phyloP scores from a whole-genome alignment of 2,113 vertebrate genomes.

The Nibea albiflora region DNA sequence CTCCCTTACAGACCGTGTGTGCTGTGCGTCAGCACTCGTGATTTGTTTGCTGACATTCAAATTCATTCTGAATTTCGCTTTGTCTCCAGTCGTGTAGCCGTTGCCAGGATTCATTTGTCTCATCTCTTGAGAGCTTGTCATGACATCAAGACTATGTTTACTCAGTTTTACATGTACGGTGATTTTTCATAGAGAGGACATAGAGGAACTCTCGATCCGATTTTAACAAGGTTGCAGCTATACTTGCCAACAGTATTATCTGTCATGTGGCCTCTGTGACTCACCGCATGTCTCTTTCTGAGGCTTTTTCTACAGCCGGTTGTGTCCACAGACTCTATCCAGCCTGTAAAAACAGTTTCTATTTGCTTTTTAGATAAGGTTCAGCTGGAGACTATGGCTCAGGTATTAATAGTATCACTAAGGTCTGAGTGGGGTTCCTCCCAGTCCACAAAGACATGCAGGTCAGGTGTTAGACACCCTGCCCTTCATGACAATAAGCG shows the following conservation, averaged over 20 bases:
- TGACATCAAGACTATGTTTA: background rate
- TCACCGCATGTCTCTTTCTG: background rate
- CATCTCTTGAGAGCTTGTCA: background rate
- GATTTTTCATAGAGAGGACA: background rate
- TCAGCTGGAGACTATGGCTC: background rate
- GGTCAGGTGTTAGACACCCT: background rate
- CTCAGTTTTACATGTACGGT: constrained; percentile 5
- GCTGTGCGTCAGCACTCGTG: background rate
- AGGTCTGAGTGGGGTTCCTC: background rate
- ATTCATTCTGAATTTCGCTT: background rate
- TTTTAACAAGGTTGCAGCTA: background rate
- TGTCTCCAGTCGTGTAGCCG: background rate
- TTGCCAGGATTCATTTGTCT: background rate
- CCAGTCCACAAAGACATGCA: background rate
- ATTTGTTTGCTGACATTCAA: background rate
- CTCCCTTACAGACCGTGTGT: background rate
- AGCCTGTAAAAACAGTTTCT: background rate
- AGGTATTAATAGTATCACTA: background rate
- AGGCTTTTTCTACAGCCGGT: background rate
- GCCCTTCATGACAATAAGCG: background rate
- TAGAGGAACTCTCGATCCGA: background rate
- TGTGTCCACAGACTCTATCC: background rate
- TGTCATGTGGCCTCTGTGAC: background rate
- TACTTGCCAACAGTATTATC: background rate
- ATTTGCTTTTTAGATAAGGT: background rate